Conservation (phyloP, 2,113 vertebrate species). For the Haemorhous mexicanus region DNA sequence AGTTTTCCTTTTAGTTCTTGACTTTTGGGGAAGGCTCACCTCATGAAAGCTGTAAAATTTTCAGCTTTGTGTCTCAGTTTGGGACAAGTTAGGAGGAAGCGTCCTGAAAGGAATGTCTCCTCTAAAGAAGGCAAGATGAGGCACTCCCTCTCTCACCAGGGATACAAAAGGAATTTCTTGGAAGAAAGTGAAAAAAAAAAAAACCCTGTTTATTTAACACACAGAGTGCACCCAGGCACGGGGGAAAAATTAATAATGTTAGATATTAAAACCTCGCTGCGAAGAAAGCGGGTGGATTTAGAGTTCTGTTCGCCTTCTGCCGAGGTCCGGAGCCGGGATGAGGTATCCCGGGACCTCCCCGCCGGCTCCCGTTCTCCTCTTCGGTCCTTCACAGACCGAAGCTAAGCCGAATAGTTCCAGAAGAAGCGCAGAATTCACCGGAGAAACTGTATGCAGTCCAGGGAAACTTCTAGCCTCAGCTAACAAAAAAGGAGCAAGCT, state of each 20-base stretch:
- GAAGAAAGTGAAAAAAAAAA: not conserved
- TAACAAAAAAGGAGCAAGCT: no score
- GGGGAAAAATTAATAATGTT: not conserved
- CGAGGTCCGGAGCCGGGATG: no score
- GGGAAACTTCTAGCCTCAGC: not conserved
- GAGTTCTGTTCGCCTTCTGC: not conserved
- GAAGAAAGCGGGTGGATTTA: not conserved
- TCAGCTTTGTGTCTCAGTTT: not conserved
- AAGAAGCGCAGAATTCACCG: not conserved
- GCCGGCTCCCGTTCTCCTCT: no score
- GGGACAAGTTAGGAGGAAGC: not conserved
- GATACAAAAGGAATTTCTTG: not conserved
- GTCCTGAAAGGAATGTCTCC: not conserved
- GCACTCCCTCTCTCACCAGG: not conserved
- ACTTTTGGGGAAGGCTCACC: not conserved
- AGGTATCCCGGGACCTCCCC: no score
- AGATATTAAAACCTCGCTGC: not conserved
- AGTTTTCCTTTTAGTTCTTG: not conserved
- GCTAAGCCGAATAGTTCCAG: not conserved
- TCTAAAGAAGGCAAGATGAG: not conserved
- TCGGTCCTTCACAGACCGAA: not conserved
- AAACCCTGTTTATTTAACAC: not conserved
- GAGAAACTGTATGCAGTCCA: not conserved
- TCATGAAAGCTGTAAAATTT: not conserved
- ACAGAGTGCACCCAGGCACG: not conserved